phyloP scores from a whole-genome alignment of 2,797 vertebrate genomes.

The Crocidura indochinensis region DNA sequence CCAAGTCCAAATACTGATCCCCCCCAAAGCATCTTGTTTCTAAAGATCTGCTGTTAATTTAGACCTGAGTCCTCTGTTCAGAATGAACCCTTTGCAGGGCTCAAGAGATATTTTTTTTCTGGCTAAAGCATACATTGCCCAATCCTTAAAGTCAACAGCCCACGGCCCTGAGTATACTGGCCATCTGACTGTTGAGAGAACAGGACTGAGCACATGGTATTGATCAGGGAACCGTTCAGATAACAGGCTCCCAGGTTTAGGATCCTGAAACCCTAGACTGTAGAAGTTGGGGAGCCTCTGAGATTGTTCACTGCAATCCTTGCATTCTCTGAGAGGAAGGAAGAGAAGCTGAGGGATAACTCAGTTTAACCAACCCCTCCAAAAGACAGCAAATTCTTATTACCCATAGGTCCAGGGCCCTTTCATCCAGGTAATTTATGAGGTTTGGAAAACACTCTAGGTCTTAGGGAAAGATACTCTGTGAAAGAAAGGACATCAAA shows the following conservation, averaged over 20 bases:
- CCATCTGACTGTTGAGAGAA: constrained; percentile 66
- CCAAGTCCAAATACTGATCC: background rate
- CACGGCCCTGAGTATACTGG: constrained; percentile 69
- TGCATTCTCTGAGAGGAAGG: background rate
- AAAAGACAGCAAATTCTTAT: background rate
- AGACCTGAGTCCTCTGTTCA: constrained; percentile 68
- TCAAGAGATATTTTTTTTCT: constrained; percentile 51
- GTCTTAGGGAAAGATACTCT: constrained; percentile 1
- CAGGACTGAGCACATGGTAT: constrained; percentile 50
- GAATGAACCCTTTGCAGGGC: constrained; percentile 74
- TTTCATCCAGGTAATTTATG: background rate
- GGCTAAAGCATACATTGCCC: constrained; percentile 76
- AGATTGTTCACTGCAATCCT: background rate
- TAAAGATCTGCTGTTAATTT: constrained; percentile 80
- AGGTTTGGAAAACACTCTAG: constrained; percentile 22
- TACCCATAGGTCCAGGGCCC: background rate
- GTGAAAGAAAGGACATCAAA: constrained; percentile 21
- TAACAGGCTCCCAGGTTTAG: constrained; percentile 65
- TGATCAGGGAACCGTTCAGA: constrained; percentile 69
- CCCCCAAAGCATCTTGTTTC: constrained; percentile 44
- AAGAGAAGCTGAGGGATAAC: background rate
- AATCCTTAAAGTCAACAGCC: constrained; percentile 84
- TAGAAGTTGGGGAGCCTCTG: constrained; percentile 25
- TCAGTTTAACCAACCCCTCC: constrained; percentile 32
- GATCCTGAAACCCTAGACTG: constrained; percentile 70